Evolutionary conservation across 2,113 vertebrate species (phyloP).

Genomic region (Macaca nemestrina): DNA sequence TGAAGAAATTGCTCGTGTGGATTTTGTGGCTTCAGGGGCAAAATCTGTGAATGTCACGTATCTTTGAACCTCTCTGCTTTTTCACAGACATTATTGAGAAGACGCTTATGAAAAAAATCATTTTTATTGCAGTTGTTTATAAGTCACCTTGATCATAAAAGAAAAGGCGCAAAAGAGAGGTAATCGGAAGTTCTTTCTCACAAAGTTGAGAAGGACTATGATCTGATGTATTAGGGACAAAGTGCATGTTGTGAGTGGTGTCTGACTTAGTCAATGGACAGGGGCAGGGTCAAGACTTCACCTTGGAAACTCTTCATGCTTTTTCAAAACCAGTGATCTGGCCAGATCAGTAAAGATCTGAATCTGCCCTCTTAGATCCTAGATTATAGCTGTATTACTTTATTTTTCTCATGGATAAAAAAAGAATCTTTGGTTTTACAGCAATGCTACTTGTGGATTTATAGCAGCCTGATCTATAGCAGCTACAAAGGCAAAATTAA

Average conservation of each 20-base stretch:
- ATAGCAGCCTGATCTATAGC: not conserved
- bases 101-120: slow-evolving; percentile 65
- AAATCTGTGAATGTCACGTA: slow-evolving; percentile 89
- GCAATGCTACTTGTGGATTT: not conserved
- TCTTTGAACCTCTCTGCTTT: slow-evolving; percentile 85
- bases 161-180: slow-evolving; percentile 71
- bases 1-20: slow-evolving; percentile 86
- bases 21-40: slow-evolving; percentile 86
- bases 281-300: not conserved
- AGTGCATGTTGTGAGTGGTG: rapidly evolving
- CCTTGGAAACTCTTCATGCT: not conserved
- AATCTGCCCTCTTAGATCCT: not conserved
- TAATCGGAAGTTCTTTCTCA: slow-evolving; percentile 63
- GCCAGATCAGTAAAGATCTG: not conserved
- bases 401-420: not conserved
- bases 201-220: not conserved
- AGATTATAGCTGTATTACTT: not conserved
- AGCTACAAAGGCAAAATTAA: not conserved
- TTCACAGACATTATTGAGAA: slow-evolving; percentile 84
- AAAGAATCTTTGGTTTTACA: slow-evolving; percentile 6
- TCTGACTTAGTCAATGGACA: not conserved
- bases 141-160: slow-evolving; percentile 84
- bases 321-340: not conserved
- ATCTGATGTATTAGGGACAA: not conserved
- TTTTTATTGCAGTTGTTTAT: slow-evolving; percentile 84